phyloP scores from a whole-genome alignment of 2,888 invertebrate species.

The Melipona bicolor region DNA sequence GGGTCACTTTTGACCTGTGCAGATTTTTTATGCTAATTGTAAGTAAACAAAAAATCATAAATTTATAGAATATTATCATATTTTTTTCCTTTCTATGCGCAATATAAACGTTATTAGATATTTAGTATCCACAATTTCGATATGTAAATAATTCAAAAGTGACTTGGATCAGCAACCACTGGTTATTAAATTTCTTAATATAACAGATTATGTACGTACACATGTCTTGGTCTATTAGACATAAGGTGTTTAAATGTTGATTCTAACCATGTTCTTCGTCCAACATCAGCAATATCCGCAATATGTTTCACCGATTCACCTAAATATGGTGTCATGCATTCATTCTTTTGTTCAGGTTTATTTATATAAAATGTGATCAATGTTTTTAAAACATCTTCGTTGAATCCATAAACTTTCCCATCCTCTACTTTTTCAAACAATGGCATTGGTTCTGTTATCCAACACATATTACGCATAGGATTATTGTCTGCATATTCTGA shows the following conservation, averaged over 20 bases:
- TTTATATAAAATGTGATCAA: slow-evolving; percentile 91
- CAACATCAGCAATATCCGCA: slow-evolving; percentile 89
- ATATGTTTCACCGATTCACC: slow-evolving; percentile 86
- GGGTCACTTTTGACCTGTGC: too few species aligned
- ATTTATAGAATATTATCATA: too few species aligned
- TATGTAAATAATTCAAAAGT: too few species aligned
- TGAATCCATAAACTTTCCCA: slow-evolving; percentile 90
- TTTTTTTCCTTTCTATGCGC: too few species aligned
- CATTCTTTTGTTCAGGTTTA: slow-evolving; percentile 87
- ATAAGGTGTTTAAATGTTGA: slow-evolving; percentile 88
- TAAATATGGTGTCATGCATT: slow-evolving; percentile 91
- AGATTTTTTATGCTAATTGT: too few species aligned
- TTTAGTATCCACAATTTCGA: too few species aligned
- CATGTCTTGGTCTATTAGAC: slow-evolving; percentile 88
- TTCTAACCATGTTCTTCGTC: slow-evolving; percentile 90
- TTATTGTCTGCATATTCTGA: slow-evolving; percentile 88
- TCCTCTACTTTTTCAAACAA: slow-evolving; percentile 90
- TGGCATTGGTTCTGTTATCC: slow-evolving; percentile 89
- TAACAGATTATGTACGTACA: slow-evolving; percentile 66
- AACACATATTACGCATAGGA: slow-evolving; percentile 91
- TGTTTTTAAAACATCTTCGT: slow-evolving; percentile 90
- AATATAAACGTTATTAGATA: too few species aligned
- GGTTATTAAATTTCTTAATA: neutral
- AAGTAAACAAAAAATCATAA: too few species aligned
- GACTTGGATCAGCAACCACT: too few species aligned